Evolutionary conservation across 2,797 vertebrate species (phyloP), one percentile per base, ranked within the genome.

Genomic region (Poecilia wingei): DNA sequence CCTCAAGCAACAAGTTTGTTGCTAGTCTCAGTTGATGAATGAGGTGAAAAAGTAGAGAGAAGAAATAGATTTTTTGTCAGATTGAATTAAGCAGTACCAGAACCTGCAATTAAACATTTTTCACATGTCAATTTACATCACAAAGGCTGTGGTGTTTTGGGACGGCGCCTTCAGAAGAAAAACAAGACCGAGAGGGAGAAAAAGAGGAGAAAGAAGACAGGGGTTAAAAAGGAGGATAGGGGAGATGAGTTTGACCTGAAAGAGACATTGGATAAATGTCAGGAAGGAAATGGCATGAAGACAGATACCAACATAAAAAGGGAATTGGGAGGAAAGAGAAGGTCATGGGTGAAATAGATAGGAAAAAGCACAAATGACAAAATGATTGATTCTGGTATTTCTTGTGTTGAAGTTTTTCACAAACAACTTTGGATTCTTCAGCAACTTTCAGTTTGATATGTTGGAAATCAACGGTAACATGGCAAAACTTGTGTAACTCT

Each of bases 41-140:
- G 80, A 75, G 81, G 57, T 55, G 53, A 85, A 80, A 77, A 64
- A 79, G 25, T 43, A 79, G 39, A 49, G 74, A 43, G 39, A 45
- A 43, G 33, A 55, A 86, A 89, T 92, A 0, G 82, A 91, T 91
- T 92, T 91, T 87, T 89, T 92, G 92, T 95, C 92, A 87, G 77
- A 82, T 82, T 33, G 83, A 81, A 92, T 94, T 91, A 93, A 88
- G 80, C 71, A 89, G 84, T 76, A 57, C 74, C 84, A 79, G 79
- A 90, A 77, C 78, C 87, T 91, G 91, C 84, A 91, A 93, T 95
- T 93, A 95, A 87, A 82, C 91, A 66, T 78, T 86, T 95, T 95
- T 92, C 92, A 94, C 72, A 78, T 92, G 94, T 95, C 95, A 91
- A 85, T 90, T 93, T 91, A 53, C 84, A 94, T 94, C 87, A 92